phyloP scores from a whole-genome alignment of 1,140 invertebrate genomes.

The Semibalanus balanoides region DNA sequence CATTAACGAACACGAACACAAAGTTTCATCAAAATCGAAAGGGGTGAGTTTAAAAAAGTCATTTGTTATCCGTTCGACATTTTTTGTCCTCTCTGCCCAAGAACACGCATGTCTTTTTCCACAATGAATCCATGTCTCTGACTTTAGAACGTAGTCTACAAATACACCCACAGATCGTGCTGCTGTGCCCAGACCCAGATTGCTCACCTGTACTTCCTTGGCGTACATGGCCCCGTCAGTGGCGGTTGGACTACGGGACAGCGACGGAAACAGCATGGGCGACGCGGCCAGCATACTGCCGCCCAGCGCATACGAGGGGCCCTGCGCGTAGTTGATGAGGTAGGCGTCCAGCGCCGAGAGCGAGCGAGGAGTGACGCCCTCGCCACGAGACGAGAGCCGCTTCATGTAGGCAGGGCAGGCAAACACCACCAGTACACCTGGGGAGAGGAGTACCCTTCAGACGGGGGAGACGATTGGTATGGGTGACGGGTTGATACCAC shows the following conservation, averaged over 20 bases:
- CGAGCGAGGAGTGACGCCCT: slow-evolving; percentile 53
- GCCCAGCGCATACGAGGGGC: background rate
- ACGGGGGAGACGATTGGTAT: too few relatives aligned
- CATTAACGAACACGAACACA: too few relatives aligned
- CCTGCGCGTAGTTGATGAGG: slow-evolving; percentile 34
- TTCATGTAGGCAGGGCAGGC: slow-evolving; percentile 58
- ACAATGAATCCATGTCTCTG: too few relatives aligned
- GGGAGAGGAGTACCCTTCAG: slow-evolving; percentile 9
- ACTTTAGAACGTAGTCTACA: too few relatives aligned
- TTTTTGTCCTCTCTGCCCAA: too few relatives aligned
- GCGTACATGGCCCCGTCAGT: background rate
- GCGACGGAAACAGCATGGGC: background rate
- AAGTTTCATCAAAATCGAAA: too few relatives aligned
- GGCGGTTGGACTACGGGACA: background rate
- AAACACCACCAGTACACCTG: slow-evolving; percentile 58
- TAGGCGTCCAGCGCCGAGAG: slow-evolving; percentile 53
- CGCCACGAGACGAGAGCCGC: slow-evolving; percentile 47
- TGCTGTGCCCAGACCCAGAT: too few relatives aligned
- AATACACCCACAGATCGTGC: too few relatives aligned
- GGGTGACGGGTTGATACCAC: too few relatives aligned
- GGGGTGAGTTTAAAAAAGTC: too few relatives aligned
- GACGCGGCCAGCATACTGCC: background rate
- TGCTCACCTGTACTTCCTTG: background rate
- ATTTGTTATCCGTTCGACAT: too few relatives aligned
- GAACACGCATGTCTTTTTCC: too few relatives aligned